These are phyloP conservation scores for Muscina levida DNA, from an alignment of 2,888 invertebrate species.

Conservation along the genomic window DNA sequence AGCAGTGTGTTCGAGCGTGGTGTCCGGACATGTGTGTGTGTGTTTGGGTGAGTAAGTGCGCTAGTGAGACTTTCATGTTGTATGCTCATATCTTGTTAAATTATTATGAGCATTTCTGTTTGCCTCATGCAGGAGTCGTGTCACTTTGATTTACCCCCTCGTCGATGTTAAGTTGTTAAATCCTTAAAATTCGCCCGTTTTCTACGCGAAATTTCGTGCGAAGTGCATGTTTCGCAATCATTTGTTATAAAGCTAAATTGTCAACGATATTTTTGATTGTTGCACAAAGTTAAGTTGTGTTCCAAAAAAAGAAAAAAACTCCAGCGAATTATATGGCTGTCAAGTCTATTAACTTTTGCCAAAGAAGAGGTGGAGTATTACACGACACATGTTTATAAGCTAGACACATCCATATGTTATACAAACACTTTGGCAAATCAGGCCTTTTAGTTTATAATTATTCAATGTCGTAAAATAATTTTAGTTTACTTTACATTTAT, in stretches of 20 bases:
- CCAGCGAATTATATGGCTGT: no score
- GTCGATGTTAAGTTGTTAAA: conserved; percentile 12
- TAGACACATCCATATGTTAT: no score
- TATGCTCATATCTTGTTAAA: conserved; percentile 52
- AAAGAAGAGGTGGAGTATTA: no score
- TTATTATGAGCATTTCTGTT: conserved; percentile 48
- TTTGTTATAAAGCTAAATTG: conserved; percentile 35
- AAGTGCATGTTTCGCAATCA: conserved; percentile 18
- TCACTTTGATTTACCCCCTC: conserved; percentile 8
- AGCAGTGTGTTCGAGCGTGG: not conserved
- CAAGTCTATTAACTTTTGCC: conserved; percentile 2
- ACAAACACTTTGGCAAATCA: no score
- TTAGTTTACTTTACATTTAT: no score
- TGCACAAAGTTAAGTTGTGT: not conserved
- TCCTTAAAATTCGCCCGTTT: conserved; percentile 20
- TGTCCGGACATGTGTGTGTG: not conserved
- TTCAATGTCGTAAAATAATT: no score
- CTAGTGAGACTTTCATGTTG: conserved; percentile 36
- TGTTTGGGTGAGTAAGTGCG: not conserved
- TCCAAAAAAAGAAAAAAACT: no score
- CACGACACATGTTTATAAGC: no score
- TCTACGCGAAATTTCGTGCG: not conserved
- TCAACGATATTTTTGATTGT: conserved; percentile 4
- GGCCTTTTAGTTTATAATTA: no score
- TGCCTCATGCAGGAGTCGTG: conserved; percentile 33